Base-by-base conservation (phyloP, 2,113 vertebrate species). In the Callaeas wilsoni region DNA sequence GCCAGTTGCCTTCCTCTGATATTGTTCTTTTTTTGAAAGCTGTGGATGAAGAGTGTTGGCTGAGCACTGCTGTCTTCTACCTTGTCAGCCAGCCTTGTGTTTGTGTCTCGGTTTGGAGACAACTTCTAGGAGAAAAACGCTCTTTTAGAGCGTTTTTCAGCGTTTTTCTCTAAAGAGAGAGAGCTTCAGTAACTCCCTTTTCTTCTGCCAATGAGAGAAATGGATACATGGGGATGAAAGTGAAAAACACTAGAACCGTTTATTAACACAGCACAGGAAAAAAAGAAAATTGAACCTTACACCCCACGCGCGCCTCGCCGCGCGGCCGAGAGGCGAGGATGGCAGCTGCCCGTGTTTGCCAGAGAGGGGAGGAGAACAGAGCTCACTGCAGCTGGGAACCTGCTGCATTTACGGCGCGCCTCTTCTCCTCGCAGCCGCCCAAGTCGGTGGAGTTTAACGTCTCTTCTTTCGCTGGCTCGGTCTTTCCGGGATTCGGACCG, bases 231-330 rank as follows among this genome's bases (percentile, higher is more conserved):
- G 33, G 25, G 19, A 57, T 74, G 33, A 46, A 35, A 74, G 33
- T 46, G 14, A 16, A 7, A 16, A 57, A 26, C n/a, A 44, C 27
- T 44, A 56, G 21, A 73, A 57, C 23, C 35, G 17, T 44, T 44
- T 7, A 56, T 57, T 57, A 46, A 44, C 18, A 57, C n/a, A 74
- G 17, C 23, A 44, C 13, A 44, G 13, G 30, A 50, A 15, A 44
- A 21, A 56, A n/a, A 27, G 23, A 15, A n/a, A 74, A n/a, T 57
- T 5, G 32, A 57, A n/a, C 41, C 17, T 56, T 56, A 27, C 23
- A n/a, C 23, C 16, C 8, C 17, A 41, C 7, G 23, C 23, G n/a
- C 70, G n/a, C 23, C 17, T n/a, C 3, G 1, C 9, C 1, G 1
- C 1, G 4, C 20, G 22, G 30, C 50, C 10, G 6, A 50, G 26